These are phyloP conservation scores for Ia io DNA, from an alignment of 2,113 vertebrate species.

Conservation along the genomic window DNA sequence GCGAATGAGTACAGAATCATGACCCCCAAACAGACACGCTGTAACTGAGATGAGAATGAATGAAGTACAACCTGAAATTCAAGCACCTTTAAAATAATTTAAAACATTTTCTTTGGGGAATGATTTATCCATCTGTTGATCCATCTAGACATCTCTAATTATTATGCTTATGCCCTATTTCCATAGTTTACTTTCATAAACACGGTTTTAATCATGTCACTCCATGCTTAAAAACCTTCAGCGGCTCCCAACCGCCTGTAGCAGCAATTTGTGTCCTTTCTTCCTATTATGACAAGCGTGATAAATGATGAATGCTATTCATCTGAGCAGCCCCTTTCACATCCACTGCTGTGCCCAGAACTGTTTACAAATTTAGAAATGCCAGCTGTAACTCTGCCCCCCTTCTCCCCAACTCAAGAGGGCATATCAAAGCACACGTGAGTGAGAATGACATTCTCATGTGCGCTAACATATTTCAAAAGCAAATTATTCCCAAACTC, in stretches of 20 bases:
- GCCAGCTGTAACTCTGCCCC: not conserved
- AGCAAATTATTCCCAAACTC: constrained; percentile 12
- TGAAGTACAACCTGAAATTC: not conserved
- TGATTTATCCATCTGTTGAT: not conserved
- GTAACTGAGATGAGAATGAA: not conserved
- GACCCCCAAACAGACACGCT: not conserved
- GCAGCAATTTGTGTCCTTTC: not conserved
- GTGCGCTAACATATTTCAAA: not conserved
- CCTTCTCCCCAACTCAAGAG: not conserved
- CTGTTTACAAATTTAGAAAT: not conserved
- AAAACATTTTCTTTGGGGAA: not conserved
- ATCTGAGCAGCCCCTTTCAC: not conserved
- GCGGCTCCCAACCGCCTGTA: not conserved
- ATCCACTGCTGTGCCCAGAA: not conserved
- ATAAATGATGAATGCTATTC: not conserved
- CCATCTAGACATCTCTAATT: not conserved
- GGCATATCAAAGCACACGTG: not conserved
- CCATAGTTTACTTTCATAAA: constrained; percentile 41
- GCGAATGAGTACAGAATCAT: not conserved
- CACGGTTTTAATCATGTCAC: not conserved
- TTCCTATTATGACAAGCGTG: not conserved
- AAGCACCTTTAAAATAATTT: constrained; percentile 5
- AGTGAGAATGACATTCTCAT: not conserved
- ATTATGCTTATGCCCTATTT: not conserved
- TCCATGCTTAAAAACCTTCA: not conserved